Conservation (phyloP, 2,888 invertebrate species). For the Tipula helvola region DNA sequence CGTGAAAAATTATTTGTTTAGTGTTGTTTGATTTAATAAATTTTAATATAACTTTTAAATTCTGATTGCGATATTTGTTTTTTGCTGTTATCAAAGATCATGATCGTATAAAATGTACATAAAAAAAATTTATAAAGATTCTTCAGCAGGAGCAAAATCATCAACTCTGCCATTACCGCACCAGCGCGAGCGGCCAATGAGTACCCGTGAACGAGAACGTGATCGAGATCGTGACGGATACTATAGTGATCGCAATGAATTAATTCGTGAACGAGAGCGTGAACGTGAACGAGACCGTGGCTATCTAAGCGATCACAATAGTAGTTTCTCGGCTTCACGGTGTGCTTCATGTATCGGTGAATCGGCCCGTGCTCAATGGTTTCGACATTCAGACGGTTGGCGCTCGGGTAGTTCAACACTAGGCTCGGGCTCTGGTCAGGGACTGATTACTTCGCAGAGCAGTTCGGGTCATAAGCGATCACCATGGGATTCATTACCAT, state of each 20-base stretch:
- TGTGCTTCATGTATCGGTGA: constrained; percentile 85
- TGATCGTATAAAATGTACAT: not conserved
- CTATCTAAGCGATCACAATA: constrained; percentile 56
- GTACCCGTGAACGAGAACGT: constrained; percentile 45
- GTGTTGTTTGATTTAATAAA: not conserved
- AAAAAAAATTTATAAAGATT: constrained; percentile 20
- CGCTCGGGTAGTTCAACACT: constrained; percentile 60
- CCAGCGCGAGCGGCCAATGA: constrained; percentile 48
- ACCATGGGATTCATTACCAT: constrained; percentile 80
- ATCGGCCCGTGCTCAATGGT: constrained; percentile 79
- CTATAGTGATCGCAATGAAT: constrained; percentile 78
- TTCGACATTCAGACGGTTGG: constrained; percentile 83
- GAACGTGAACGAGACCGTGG: constrained; percentile 57
- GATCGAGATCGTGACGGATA: constrained; percentile 69
- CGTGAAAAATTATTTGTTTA: not conserved
- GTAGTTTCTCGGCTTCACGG: constrained; percentile 47
- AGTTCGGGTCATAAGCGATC: constrained; percentile 56
- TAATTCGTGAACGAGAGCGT: constrained; percentile 62
- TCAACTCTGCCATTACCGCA: constrained; percentile 73
- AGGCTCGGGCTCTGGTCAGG: constrained; percentile 44
- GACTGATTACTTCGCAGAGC: constrained; percentile 37
- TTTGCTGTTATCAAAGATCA: not conserved
- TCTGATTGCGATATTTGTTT: not conserved
- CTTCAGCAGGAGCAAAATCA: constrained; percentile 64
- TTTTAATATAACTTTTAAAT: not conserved